These are phyloP conservation scores for Psix sp. DNA, from an alignment of 1,140 invertebrate species.

Conservation along the genomic window DNA sequence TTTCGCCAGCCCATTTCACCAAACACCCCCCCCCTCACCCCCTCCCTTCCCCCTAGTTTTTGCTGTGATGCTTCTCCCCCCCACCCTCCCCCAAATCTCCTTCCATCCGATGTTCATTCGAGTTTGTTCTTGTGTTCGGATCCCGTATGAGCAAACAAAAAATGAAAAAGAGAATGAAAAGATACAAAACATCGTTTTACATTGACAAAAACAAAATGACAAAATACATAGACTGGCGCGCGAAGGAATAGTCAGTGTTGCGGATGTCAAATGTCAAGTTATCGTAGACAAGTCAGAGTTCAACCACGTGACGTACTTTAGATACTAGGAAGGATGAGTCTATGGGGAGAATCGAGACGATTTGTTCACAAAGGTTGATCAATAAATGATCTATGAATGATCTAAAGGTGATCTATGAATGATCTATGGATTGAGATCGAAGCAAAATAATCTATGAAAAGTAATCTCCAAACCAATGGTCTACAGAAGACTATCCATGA, in stretches of 20 bases:
- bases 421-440: no score
- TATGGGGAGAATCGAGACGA: no score
- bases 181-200: background rate
- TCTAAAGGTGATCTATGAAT: no score
- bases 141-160: background rate
- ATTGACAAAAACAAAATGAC: slow-evolving; percentile 15
- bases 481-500: no score
- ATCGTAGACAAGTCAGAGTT: slow-evolving; percentile 1
- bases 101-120: no score
- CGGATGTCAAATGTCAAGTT: slow-evolving; percentile 24
- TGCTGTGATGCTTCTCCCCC: slow-evolving; percentile 2
- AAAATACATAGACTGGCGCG: slow-evolving; percentile 40
- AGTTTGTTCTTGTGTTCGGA: background rate
- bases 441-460: no score
- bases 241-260: slow-evolving; percentile 64
- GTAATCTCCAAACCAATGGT: no score
- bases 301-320: slow-evolving; percentile 1
- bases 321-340: no score
- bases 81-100: background rate
- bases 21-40: background rate
- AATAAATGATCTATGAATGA: no score
- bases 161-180: no score
- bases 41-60: background rate
- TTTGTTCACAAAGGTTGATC: no score
- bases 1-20: slow-evolving; percentile 19